Evolutionary conservation across 2,888 invertebrate genomes (phyloP).

Genomic region (Catocala nupta): DNA sequence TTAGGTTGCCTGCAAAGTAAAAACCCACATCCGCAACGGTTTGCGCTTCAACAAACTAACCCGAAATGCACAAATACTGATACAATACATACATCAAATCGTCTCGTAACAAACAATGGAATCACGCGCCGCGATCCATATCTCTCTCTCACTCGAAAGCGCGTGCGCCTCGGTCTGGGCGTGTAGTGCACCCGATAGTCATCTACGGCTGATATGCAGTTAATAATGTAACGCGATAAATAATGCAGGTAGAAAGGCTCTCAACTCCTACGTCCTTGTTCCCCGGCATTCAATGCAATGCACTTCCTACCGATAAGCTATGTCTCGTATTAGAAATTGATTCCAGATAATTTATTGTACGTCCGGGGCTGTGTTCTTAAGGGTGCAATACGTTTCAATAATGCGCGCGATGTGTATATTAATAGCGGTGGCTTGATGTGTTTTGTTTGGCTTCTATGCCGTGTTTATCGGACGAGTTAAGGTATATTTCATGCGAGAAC

Average conservation of each 20-base stretch:
- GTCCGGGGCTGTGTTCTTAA: slow-evolving; percentile 52
- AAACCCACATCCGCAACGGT: no score
- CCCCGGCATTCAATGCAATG: slow-evolving; percentile 63
- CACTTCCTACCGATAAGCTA: slow-evolving; percentile 63
- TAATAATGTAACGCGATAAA: slow-evolving; percentile 85
- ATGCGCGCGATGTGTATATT: slow-evolving; percentile 38
- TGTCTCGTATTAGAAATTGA: slow-evolving; percentile 73
- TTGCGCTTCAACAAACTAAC: no score
- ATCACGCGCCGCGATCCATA: slow-evolving; percentile 66
- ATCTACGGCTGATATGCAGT: slow-evolving; percentile 83
- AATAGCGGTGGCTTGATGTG: slow-evolving; percentile 33
- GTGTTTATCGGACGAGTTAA: slow-evolving; percentile 8
- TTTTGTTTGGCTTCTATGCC: slow-evolving; percentile 35
- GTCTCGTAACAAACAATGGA: slow-evolving; percentile 56
- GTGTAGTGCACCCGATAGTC: slow-evolving; percentile 81
- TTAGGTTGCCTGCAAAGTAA: no score
- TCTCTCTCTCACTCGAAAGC: slow-evolving; percentile 76
- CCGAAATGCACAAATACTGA: no score
- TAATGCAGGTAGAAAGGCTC: slow-evolving; percentile 79
- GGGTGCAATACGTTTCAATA: slow-evolving; percentile 54
- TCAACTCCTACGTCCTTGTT: slow-evolving; percentile 62
- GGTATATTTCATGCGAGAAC: slow-evolving; percentile 1
- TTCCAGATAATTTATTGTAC: slow-evolving; percentile 64
- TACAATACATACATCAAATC: slow-evolving; percentile 20
- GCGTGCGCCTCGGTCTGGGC: slow-evolving; percentile 77